phyloP scores from a whole-genome alignment of 2,113 vertebrate genomes.

The Sclerurus mexicanus region DNA sequence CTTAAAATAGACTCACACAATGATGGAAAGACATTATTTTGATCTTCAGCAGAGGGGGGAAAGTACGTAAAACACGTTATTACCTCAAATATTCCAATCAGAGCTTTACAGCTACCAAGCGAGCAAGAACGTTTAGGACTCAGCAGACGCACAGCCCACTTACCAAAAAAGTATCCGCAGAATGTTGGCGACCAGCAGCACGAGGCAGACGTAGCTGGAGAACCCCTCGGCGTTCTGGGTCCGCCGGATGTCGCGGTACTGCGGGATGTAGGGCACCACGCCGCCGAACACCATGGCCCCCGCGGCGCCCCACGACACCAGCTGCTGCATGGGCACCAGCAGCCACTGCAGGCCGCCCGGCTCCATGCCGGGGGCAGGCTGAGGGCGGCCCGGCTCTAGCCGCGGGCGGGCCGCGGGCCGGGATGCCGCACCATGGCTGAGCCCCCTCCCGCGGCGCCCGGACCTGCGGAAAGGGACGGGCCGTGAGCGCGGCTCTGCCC shows the following conservation, averaged over 20 bases:
- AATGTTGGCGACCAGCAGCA: constrained; percentile 92
- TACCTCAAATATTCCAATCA: neutral
- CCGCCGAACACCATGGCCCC: constrained; percentile 95
- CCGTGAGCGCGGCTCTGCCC: neutral
- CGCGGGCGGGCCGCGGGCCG: neutral
- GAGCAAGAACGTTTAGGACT: rapidly evolving
- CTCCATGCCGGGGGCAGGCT: constrained; percentile 88
- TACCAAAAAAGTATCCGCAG: constrained; percentile 94
- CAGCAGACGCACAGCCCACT: neutral
- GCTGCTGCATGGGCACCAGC: constrained; percentile 71
- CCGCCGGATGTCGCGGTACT: constrained; percentile 91
- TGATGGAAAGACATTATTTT: rapidly evolving
- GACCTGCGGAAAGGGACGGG: neutral
- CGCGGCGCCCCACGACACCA: constrained; percentile 87
- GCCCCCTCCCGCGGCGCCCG: neutral
- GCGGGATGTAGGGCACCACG: constrained; percentile 92
- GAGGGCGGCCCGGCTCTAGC: neutral
- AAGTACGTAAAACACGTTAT: rapidly evolving
- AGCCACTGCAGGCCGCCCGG: constrained; percentile 81
- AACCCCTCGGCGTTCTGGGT: constrained; percentile 94
- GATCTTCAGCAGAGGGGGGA: rapidly evolving
- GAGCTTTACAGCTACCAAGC: neutral
- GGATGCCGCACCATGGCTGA: neutral
- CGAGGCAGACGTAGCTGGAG: constrained; percentile 93
- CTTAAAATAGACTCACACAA: rapidly evolving